Evolutionary conservation across 2,888 invertebrate genomes (phyloP), one percentile per base, ranked within the genome.

Genomic region (Drosophila paucipuncta): DNA sequence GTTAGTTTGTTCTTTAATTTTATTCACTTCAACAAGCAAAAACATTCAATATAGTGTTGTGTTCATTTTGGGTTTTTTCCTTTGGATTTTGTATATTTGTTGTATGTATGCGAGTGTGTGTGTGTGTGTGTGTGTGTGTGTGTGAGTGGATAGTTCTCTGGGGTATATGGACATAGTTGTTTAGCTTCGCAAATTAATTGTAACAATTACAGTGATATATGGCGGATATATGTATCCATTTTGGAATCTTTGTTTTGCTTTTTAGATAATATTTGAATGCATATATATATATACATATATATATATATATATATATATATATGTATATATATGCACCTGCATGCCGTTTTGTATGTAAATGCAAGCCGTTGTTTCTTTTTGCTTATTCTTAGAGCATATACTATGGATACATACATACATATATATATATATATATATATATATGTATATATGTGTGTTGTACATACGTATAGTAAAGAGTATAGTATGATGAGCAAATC

Each of bases 31-130:
- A 89, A 89, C 91, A 89, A 89, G 89, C 91, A 89, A 85, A 91
- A 90, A 91, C 90, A 91, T 89, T 91, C 89, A 89, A 89, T 89
- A 91, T 90, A 91, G 82, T 84, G 80, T 89, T 80, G 60, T 78
- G 68, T 76, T 25, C 49, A 39, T 28, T 25, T 77, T 43, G 49
- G 30, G 53, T 57, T 63, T 39, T 54, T 55, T 68, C 28, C 72
- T 28, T 43, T 43, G 35, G 31, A 33, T 76, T 54, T 58, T 66
- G 33, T 81, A 52, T 73, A 47, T 71, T 57, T 76, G 41, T 50
- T 76, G 41, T 50, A n/a, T 53, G n/a, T 78, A 41, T 73, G 31
- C 63, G 49, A 33, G 22, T 71, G 1, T 37, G 37, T 18, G 5
- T 16, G 6, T 16, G 37, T 65, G 37, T 68, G 31, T 63, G 18